Evolutionary conservation across 2,113 vertebrate species (phyloP), one percentile per base, ranked within the genome.

Genomic region (Lepus timidus): DNA sequence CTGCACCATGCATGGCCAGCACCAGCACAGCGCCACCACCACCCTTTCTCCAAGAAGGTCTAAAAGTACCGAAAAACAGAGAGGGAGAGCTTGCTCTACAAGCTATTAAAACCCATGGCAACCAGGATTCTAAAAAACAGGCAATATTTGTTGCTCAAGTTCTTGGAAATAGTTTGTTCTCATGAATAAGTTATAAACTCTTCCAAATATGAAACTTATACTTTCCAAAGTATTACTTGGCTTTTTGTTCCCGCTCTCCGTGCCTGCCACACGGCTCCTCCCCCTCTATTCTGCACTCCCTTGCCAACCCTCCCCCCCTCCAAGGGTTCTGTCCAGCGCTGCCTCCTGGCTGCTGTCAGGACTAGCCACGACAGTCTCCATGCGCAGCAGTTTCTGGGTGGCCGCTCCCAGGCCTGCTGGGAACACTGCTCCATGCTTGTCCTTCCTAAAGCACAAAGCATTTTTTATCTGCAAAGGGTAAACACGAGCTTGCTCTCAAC

Each of bases 21-120:
- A n/a, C n/a, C n/a, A n/a, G 44, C 44, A 44, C 39, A 44, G 44
- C 6, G 44, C 44, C 44, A 70, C 25, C 6, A 14, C 20, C 13
- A 14, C 9, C 13, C 79, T 68, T 92, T 65, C 68, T 82, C 70
- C 80, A 83, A 9, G 82, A 71, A 84, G 67, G 2, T 62, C 64
- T 39, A 31, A 78, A 90, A 58, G 31, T 62, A 39, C 73, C 58
- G 51, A 86, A 85, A 71, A 23, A 14, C 33, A 8, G 19, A 29
- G n/a, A 68, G 44, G 27, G 33, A 87, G 22, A 65, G 80, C 73
- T 39, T 90, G 19, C 79, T 91, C 4, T 25, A 29, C 33, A 52
- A 36, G 74, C 75, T 84, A 87, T 93, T 91, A 89, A 96, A 93
- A 86, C 90, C 84, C 75, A 89, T 67, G 27, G 80, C 55, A 94